phyloP scores from a whole-genome alignment of 2,797 vertebrate genomes.

The Brachyalestes nurse region DNA sequence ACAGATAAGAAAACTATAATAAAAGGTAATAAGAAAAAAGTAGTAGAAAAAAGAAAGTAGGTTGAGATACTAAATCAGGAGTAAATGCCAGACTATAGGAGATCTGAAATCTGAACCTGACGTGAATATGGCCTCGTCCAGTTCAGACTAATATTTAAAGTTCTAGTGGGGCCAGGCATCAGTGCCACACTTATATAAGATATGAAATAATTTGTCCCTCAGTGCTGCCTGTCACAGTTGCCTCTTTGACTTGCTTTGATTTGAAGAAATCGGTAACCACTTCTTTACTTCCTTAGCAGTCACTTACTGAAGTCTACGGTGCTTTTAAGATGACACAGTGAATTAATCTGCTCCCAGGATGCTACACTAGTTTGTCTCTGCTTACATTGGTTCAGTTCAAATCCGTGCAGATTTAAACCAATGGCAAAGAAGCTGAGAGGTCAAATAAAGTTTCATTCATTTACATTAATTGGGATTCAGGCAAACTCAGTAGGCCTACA shows the following conservation, averaged over 20 bases:
- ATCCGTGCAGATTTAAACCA: not conserved
- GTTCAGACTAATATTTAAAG: not conserved
- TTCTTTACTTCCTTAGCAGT: not conserved
- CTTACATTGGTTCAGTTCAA: not conserved
- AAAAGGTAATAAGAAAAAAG: too few species aligned
- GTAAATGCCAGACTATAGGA: not conserved
- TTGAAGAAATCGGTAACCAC: not conserved
- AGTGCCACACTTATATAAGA: not conserved
- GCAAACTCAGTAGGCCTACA: not conserved
- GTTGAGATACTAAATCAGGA: not conserved
- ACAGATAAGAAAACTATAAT: too few species aligned
- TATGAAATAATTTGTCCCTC: constrained; percentile 1
- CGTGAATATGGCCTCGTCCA: not conserved
- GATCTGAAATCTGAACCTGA: not conserved
- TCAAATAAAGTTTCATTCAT: not conserved
- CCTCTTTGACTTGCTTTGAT: not conserved
- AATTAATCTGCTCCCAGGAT: not conserved
- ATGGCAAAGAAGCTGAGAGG: not conserved
- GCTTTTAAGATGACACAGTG: not conserved
- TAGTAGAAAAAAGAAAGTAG: not conserved
- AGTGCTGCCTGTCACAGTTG: not conserved
- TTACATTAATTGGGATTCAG: not conserved
- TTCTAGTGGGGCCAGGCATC: not conserved
- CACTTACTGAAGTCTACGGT: not conserved
- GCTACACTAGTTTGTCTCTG: not conserved